Evolutionary conservation across 2,888 invertebrate genomes (phyloP).

Genomic region (Brachycybe producta): DNA sequence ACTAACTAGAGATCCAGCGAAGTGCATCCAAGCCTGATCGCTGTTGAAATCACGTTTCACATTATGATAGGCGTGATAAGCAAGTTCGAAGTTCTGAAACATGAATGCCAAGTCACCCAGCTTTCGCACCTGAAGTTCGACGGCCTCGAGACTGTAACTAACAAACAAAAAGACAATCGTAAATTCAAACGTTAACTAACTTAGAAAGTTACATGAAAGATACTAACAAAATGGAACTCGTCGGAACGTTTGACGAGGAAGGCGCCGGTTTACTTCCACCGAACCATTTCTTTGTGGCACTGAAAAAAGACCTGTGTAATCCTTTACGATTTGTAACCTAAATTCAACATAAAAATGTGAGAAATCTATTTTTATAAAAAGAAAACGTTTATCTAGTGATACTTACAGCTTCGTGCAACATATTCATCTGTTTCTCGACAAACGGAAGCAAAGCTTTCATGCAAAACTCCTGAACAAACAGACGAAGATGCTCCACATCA

Average conservation of each 20-base stretch:
- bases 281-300: conserved; percentile 92
- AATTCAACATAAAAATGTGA: conserved; percentile 22
- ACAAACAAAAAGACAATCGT: neutral
- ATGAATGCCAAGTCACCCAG: conserved; percentile 92
- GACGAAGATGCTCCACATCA: conserved; percentile 72
- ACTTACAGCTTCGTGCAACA: conserved; percentile 58
- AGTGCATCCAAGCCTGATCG: conserved; percentile 94
- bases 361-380: conserved; percentile 9
- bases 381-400: no score
- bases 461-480: conserved; percentile 75
- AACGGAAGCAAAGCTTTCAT: conserved; percentile 76
- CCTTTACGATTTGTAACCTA: conserved; percentile 55
- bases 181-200: conserved; percentile 1
- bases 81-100: conserved; percentile 83
- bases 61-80: conserved; percentile 86
- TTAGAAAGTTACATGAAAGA: neutral
- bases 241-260: conserved; percentile 47
- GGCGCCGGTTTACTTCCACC: conserved; percentile 70
- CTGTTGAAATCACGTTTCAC: conserved; percentile 95
- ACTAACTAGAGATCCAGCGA: conserved; percentile 67
- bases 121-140: conserved; percentile 82
- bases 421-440: conserved; percentile 73
- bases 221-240: conserved; percentile 66
- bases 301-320: conserved; percentile 79
- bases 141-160: conserved; percentile 40